Conservation (phyloP, 2,113 vertebrate species). For the Callaeas wilsoni region DNA sequence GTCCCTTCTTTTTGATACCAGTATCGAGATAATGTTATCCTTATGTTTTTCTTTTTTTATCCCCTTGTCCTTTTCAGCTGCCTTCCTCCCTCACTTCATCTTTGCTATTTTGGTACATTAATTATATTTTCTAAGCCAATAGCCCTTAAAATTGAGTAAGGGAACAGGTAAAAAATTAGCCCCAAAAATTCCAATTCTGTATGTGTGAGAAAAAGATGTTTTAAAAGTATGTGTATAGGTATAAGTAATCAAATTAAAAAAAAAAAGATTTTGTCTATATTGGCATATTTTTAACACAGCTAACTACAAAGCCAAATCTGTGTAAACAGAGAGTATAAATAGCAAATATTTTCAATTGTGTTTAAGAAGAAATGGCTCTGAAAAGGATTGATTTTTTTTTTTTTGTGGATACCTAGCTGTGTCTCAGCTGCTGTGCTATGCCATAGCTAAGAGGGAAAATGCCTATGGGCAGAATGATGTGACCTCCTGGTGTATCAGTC, state of each 20-base stretch:
- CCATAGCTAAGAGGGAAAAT: neutral
- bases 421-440: neutral
- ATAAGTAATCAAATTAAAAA: neutral
- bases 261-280: neutral
- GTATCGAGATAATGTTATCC: neutral
- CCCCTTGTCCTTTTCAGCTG: neutral
- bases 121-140: neutral
- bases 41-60: neutral
- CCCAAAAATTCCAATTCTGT: neutral
- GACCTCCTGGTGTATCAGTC: neutral
- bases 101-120: neutral
- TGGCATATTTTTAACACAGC: neutral
- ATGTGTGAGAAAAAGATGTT: neutral
- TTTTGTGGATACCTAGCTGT: neutral
- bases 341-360: neutral
- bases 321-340: neutral
- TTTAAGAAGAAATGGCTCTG: neutral
- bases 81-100: rapidly evolving
- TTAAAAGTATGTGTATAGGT: neutral
- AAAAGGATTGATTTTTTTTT: neutral
- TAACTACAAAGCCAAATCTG: neutral
- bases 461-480: neutral
- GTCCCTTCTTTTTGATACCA: neutral
- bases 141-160: neutral
- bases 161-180: neutral